A percentile compares a stretch with the other conserved stretches of the same genome.
phyloP scores from a whole-genome alignment of 1,140 invertebrate genomes.

The Platyscapa corneri region DNA sequence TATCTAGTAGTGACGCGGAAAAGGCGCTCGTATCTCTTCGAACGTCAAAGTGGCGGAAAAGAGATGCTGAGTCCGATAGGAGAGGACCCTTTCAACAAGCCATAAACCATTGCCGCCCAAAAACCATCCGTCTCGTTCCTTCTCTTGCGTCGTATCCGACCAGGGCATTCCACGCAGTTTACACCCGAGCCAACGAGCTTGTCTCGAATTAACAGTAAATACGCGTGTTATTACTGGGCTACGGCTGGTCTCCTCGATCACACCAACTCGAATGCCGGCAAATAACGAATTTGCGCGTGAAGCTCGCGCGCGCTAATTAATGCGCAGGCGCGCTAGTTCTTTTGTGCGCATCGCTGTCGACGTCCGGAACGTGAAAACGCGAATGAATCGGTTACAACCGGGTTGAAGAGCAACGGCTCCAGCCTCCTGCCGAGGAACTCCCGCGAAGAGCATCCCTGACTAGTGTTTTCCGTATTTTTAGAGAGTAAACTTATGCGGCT shows the following conservation, averaged over 20 bases:
- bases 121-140: background rate
- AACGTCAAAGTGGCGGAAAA: too few species aligned
- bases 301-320: constrained; percentile 18
- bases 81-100: too few species aligned
- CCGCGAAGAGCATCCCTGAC: too few species aligned
- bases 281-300: constrained; percentile 44
- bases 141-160: background rate
- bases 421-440: too few species aligned
- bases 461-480: too few species aligned
- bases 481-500: too few species aligned
- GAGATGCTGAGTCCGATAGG: too few species aligned
- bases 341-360: background rate
- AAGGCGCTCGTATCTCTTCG: too few species aligned
- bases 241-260: too few species aligned
- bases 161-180: background rate
- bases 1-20: too few species aligned
- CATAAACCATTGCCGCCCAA: too few species aligned
- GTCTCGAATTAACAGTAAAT: background rate
- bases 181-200: background rate
- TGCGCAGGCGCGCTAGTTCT: background rate
- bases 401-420: too few species aligned
- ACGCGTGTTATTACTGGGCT: background rate
- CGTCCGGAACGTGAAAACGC: background rate
- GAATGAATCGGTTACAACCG: background rate
- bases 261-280: background rate